Conservation (phyloP, 2,888 invertebrate genomes). For the Orthosia gothica region DNA sequence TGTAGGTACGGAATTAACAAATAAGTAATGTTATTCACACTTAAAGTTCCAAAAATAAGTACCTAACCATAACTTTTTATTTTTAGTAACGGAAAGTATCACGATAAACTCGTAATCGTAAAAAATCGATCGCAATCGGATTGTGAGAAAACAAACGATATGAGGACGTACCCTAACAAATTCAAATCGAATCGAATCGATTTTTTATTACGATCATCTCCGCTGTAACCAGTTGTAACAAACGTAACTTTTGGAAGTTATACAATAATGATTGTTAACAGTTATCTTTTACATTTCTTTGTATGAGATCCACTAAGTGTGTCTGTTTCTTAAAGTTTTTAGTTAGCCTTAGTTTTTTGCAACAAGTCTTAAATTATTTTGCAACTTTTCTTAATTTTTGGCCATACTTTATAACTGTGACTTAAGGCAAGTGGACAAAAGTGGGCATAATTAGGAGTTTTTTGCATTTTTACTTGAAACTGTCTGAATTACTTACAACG, state of each 20-base stretch:
- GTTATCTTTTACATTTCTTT: conserved; percentile 26
- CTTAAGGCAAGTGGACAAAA: too few species aligned
- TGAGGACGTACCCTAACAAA: conserved; percentile 44
- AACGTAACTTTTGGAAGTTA: conserved; percentile 44
- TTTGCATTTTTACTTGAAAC: too few species aligned
- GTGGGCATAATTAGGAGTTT: too few species aligned
- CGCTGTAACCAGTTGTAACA: conserved; percentile 46
- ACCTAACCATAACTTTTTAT: conserved; percentile 37
- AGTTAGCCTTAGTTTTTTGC: neutral
- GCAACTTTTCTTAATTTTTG: too few species aligned
- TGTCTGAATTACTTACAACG: too few species aligned
- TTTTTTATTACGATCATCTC: conserved; percentile 56
- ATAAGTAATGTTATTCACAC: neutral
- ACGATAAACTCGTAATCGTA: conserved; percentile 54
- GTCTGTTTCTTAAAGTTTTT: neutral
- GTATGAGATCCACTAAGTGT: neutral
- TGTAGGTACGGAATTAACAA: neutral
- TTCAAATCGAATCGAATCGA: conserved; percentile 46
- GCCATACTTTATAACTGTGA: too few species aligned
- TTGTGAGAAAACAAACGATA: conserved; percentile 60
- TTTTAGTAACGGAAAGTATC: conserved; percentile 46
- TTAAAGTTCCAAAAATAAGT: conserved; percentile 7
- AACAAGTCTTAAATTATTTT: too few species aligned
- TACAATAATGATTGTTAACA: conserved; percentile 20
- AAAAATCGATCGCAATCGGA: conserved; percentile 52